Evolutionary conservation across 2,797 vertebrate genomes (phyloP), one percentile per base, ranked within the genome.

Genomic region (Garrulus glandarius): DNA sequence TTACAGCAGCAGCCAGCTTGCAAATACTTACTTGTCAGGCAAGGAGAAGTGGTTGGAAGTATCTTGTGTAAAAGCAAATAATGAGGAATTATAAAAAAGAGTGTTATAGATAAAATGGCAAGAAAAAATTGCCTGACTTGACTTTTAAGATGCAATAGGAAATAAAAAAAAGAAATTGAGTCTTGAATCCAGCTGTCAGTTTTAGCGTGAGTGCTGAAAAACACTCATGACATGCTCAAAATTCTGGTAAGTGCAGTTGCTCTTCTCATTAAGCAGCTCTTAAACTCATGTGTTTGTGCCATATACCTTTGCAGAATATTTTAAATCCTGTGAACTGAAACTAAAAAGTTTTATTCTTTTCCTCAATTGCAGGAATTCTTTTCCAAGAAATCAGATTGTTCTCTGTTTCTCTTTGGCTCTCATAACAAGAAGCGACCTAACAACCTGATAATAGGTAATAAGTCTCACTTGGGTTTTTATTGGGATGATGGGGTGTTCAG

Each of bases 341-440:
- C 30, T 92, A 37, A 70, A 34, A 52, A 17, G 46, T 88, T 71
- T 87, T 77, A 20, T 70, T 96, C 32, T 89, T 77, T 83, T 78
- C 46, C 57, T 75, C 27, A 29, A 53, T 60, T 94, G 30, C 74
- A 99, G 99, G 99, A 99, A 89, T 99, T 99, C 96, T 99, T 99
- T 98, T 99, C 99, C 32, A 99, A 99, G 98, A 99, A 99, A 87
- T 98, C 99, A 0, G 99, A 99, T 96, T 99, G 99, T 93, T 99
- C 99, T 52, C 97, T 99, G 89, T 99, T 99, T 97, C 97, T 99
- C 84, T 99, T 99, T 76, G 99, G 99, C 22, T 99, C 99, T 39
- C 99, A 99, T 97, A 99, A 99, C 97, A 99, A 99, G 98, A 99
- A 99, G 96, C 96, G 99, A 18, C 99, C 99, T 63, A 98, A 99